Percentiles rank a stretch among this genome's conserved stretches.
Evolutionary conservation across 2,113 vertebrate species (phyloP).

Genomic region (Erinaceus europaeus): DNA sequence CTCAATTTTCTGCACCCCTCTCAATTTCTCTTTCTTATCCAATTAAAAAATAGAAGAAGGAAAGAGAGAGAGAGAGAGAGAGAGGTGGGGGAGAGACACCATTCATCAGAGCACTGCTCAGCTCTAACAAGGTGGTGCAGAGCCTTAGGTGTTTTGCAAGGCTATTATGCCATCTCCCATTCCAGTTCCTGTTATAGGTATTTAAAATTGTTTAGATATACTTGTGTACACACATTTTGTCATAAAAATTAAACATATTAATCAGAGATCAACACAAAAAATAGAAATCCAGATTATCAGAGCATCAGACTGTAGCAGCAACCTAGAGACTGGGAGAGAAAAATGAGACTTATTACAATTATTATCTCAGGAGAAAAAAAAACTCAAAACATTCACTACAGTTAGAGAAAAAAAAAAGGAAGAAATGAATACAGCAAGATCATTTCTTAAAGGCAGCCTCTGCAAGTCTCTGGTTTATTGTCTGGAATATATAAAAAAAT

Average conservation of each 20-base stretch:
- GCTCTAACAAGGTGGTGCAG: too few relatives aligned
- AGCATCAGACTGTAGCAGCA: not conserved
- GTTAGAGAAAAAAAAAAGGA: not conserved
- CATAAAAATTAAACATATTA: not conserved
- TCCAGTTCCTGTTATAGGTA: not conserved
- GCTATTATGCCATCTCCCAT: too few relatives aligned
- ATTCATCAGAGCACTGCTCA: not conserved
- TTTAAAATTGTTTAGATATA: not conserved
- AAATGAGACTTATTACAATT: not conserved
- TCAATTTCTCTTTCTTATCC: too few relatives aligned
- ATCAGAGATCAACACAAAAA: slow-evolving; percentile 7
- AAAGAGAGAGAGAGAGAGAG: too few relatives aligned
- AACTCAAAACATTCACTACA: not conserved
- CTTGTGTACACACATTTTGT: not conserved
- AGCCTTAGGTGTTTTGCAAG: too few relatives aligned
- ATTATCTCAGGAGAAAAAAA: not conserved
- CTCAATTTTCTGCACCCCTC: too few relatives aligned
- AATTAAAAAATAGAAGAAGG: too few relatives aligned
- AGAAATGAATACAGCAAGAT: not conserved
- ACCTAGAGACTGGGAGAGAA: not conserved
- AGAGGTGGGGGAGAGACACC: not conserved
- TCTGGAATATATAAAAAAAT: not conserved
- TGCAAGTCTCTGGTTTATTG: not conserved
- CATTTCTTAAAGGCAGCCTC: not conserved
- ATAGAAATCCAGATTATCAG: not conserved